Percentiles rank a stretch among this genome's conserved stretches.
Conservation (phyloP, 1,140 invertebrate genomes). For the Amphibalanus amphitrite region DNA sequence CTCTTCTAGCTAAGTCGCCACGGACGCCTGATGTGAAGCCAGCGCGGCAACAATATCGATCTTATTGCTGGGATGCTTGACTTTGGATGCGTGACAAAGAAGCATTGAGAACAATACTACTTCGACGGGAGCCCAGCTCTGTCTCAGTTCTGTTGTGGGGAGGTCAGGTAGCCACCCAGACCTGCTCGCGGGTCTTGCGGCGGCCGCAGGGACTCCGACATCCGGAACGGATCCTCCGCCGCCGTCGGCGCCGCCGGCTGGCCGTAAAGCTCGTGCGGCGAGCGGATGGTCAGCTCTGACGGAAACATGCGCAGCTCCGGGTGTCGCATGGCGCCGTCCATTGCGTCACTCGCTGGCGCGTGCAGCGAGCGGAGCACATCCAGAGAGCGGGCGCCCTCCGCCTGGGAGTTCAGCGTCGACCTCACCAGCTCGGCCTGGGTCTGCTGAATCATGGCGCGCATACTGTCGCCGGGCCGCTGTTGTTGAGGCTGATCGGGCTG, state of each 20-base stretch:
- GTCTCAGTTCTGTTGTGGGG: not conserved
- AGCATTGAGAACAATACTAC: too few relatives aligned
- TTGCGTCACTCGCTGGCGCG: constrained; percentile 35
- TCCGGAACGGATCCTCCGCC: constrained; percentile 19
- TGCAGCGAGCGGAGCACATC: constrained; percentile 14
- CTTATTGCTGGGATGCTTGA: too few relatives aligned
- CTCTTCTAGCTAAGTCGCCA: too few relatives aligned
- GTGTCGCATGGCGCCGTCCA: constrained; percentile 29
- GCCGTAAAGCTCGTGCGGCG: constrained; percentile 24
- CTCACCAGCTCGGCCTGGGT: constrained; percentile 20
- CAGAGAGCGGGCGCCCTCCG: constrained; percentile 13
- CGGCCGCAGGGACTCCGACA: constrained; percentile 10
- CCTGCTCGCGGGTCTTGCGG: not conserved
- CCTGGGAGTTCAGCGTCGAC: constrained; percentile 17
- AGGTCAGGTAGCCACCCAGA: not conserved
- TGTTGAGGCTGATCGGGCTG: not conserved
- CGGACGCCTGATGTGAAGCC: too few relatives aligned
- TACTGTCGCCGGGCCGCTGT: constrained; percentile 15
- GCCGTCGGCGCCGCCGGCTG: constrained; percentile 19
- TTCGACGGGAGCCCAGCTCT: too few relatives aligned
- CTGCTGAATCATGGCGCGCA: constrained; percentile 19
- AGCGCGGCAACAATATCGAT: too few relatives aligned
- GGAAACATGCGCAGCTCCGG: constrained; percentile 24
- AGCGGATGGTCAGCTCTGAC: constrained; percentile 16
- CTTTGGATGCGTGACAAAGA: too few relatives aligned